Evolutionary conservation across 2,888 invertebrate species (phyloP).

Genomic region (Anoncus sp.): DNA sequence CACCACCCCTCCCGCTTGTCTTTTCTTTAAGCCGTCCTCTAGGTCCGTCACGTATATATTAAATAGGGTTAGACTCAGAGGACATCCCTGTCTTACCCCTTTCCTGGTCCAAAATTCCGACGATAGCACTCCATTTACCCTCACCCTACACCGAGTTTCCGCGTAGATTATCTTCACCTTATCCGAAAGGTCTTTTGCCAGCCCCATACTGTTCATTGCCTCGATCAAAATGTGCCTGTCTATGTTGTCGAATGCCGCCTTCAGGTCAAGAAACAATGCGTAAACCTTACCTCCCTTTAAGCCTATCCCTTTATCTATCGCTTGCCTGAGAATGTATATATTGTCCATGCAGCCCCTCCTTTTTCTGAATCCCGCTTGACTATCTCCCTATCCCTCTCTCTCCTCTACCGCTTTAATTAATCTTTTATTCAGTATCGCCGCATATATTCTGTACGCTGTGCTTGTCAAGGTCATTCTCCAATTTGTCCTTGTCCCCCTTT

Average conservation of each 20-base stretch:
- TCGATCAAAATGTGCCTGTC: too few relatives aligned
- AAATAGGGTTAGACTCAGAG: too few relatives aligned
- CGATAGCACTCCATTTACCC: background rate
- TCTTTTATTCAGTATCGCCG: conserved; percentile 54
- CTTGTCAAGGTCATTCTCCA: conserved; percentile 56
- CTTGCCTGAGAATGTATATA: too few relatives aligned
- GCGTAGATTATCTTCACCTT: conserved; percentile 43
- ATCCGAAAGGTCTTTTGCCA: conserved; percentile 12
- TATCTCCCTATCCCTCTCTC: conserved; percentile 45
- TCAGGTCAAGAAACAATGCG: too few relatives aligned
- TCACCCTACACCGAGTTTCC: background rate
- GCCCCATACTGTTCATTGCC: conserved; percentile 52
- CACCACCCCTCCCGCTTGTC: too few relatives aligned
- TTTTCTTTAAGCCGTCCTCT: too few relatives aligned
- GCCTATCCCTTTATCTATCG: too few relatives aligned
- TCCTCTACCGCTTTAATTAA: conserved; percentile 57
- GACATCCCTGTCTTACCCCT: background rate
- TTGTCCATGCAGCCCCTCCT: too few relatives aligned
- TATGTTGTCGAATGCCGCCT: too few relatives aligned
- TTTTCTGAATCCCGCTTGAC: conserved; percentile 61
- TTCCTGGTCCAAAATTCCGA: background rate
- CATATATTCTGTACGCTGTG: conserved; percentile 63
- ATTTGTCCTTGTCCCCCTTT: conserved; percentile 51
- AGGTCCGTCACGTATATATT: too few relatives aligned
- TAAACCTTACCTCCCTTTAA: too few relatives aligned